Base-by-base conservation (phyloP, 2,888 invertebrate genomes). In the Phymatocera aterrima region DNA sequence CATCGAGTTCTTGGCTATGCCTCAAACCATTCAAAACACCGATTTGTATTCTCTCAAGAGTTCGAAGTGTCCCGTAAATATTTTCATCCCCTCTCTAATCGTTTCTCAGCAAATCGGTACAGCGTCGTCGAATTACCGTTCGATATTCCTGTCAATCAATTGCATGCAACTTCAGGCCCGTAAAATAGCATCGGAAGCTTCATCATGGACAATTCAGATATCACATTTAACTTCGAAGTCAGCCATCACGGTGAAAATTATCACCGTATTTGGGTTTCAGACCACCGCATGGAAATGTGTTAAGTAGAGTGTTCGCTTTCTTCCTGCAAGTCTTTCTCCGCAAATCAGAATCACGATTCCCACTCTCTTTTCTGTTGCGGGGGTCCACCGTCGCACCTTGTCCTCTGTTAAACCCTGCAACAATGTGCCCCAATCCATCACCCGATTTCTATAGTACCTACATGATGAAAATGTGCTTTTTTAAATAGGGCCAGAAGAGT, bases 351-450 rank as follows among this genome's bases (percentile, higher is more conserved):
- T 12, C 24, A 24, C 57, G 15, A 57, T 57, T 28, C 24, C 57
- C 24, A 28, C 24, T 24, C 8, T 3, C 12, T 57, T 15, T 24
- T 24, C 28, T 0, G 57, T 8, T 10, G 10, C 24, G 28, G 24
- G 40, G n/a, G n/a, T n/a, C n/a, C 43, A 61, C 18, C 15, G 18
- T 31, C 34, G 34, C 10, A 2, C 6, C n/a, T 37, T 64, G 34
- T 18, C 28, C 68, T 34, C 46, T 46, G 68, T 68, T 46, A 68
- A 46, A 24, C 43, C n/a, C 10, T 24, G 46, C 21, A 1, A 68
- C 68, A 68, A 68, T 46, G 68, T 43, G 46, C 24, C 21, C 43
- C 51, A 72, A 72, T 72, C 51, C 72, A 72, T 72, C 72, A 72
- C 31, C 1, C 51, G 34, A 48, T 51, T 72, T 72, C 34, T 51